Evolutionary conservation across 1,140 invertebrate species (phyloP), one percentile per base, ranked within the genome.

Genomic region (Diprion similis): DNA sequence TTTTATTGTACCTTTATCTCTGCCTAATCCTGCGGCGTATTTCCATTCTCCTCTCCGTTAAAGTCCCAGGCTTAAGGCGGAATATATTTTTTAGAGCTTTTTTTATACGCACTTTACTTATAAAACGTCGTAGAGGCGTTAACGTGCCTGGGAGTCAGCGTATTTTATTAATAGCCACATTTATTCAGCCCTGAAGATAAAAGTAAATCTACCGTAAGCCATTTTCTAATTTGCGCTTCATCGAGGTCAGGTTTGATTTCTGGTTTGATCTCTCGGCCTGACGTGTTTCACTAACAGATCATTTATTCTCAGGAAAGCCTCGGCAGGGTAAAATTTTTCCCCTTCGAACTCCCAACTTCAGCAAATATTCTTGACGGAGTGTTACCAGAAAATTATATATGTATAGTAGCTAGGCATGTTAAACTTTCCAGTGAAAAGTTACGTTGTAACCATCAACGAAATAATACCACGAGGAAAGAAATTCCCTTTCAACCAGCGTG

Each of bases 31-130:
- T 59, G 51, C 51, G 51, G 51, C 51, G 51, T 59, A 59, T 59
- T 59, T 59, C n/a, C 51, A 59, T 59, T 17, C 51, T 59, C 8
- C 51, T 17, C 51, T 59, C 8, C 51, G 51, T 59, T 15, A 59
- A 59, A 59, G 51, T 51, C 48, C 15, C 48, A 15, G 51, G 51
- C 51, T 59, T 59, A 59, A 59, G 51, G 51, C n/a, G 11, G 51
- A 59, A 59, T 59, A 59, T 59, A 59, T 59, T 59, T 59, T 59
- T 59, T 59, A 59, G 51, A 59, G 51, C 51, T 59, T 17, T 59
- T 37, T 37, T 59, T 59, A 15, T 59, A 59, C 51, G 11, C 51
- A 17, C 51, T 9, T 59, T 59, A 59, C 51, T 59, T 17, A 59
- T 59, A 59, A 59, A 59, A 59, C 51, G 11, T 59, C 4, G 51